Conservation (phyloP, 1,140 invertebrate species). For the Atta cephalotes region DNA sequence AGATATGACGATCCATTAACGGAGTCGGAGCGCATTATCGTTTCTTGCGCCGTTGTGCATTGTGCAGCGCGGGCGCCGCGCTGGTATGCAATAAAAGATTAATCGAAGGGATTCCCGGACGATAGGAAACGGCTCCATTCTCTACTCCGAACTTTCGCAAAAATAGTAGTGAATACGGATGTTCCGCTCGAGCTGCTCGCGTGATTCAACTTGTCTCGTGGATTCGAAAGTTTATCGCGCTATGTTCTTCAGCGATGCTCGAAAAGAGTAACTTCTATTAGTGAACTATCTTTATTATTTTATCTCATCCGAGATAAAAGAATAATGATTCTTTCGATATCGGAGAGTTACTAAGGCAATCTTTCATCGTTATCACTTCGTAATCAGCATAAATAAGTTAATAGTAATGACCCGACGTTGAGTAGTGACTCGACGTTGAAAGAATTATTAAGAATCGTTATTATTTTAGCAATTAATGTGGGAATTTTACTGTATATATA, state of each 20-base stretch:
- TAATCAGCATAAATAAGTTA: too few relatives aligned
- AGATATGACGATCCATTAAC: slow-evolving; percentile 60
- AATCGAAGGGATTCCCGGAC: slow-evolving; percentile 55
- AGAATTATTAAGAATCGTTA: too few relatives aligned
- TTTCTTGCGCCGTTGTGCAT: slow-evolving; percentile 47
- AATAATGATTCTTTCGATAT: too few relatives aligned
- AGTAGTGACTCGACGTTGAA: too few relatives aligned
- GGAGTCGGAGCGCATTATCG: slow-evolving; percentile 58
- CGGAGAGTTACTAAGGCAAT: too few relatives aligned
- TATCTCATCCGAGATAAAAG: not conserved
- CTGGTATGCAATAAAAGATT: slow-evolving; percentile 66
- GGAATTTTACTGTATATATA: not conserved
- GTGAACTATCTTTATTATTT: slow-evolving; percentile 38
- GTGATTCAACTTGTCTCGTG: slow-evolving; percentile 39
- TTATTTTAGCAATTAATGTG: not conserved
- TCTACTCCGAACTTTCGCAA: slow-evolving; percentile 55
- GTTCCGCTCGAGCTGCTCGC: slow-evolving; percentile 48
- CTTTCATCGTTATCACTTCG: too few relatives aligned
- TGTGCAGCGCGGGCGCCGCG: slow-evolving; percentile 31
- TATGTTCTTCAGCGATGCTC: slow-evolving; percentile 5
- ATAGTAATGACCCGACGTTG: too few relatives aligned
- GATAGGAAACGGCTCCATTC: slow-evolving; percentile 60
- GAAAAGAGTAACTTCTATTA: slow-evolving; percentile 39
- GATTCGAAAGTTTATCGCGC: slow-evolving; percentile 57
- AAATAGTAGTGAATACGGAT: slow-evolving; percentile 57